phyloP scores from a whole-genome alignment of 2,113 vertebrate species.

The Cyanoderma ruficeps region DNA sequence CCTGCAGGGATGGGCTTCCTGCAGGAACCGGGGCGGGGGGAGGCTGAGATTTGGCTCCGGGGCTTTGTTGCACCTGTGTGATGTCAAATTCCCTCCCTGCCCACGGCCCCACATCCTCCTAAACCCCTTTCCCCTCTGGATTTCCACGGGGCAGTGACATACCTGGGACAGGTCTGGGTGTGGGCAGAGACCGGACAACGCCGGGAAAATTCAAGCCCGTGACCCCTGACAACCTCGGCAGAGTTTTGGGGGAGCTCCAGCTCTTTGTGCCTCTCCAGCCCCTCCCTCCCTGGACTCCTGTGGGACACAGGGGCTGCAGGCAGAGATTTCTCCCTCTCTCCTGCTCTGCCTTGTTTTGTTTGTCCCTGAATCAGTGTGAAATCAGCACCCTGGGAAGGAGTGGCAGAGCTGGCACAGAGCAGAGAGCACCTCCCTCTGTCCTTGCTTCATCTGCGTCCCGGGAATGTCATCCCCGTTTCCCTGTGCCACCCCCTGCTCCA shows the following conservation, averaged over 20 bases:
- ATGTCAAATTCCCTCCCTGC: background rate
- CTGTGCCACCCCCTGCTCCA: background rate
- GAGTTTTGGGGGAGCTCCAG: background rate
- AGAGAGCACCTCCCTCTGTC: background rate
- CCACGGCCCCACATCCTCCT: background rate
- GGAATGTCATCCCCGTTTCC: background rate
- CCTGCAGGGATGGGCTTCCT: background rate
- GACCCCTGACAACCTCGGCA: fast-evolving
- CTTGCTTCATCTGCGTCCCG: background rate
- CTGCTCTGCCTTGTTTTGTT: background rate
- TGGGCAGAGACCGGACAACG: fast-evolving
- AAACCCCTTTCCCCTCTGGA: background rate
- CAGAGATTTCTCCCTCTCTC: background rate
- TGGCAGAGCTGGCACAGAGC: background rate
- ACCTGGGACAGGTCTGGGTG: background rate
- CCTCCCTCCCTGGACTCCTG: background rate
- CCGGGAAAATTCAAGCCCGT: fast-evolving
- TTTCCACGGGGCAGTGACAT: background rate
- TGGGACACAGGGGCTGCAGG: fast-evolving
- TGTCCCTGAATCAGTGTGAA: background rate
- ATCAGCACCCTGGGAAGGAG: background rate
- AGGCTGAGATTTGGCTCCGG: background rate
- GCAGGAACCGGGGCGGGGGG: fast-evolving
- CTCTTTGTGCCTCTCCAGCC: background rate
- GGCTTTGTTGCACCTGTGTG: background rate